Conservation (phyloP, 2,888 invertebrate species). For the Lycophotia porphyrea region DNA sequence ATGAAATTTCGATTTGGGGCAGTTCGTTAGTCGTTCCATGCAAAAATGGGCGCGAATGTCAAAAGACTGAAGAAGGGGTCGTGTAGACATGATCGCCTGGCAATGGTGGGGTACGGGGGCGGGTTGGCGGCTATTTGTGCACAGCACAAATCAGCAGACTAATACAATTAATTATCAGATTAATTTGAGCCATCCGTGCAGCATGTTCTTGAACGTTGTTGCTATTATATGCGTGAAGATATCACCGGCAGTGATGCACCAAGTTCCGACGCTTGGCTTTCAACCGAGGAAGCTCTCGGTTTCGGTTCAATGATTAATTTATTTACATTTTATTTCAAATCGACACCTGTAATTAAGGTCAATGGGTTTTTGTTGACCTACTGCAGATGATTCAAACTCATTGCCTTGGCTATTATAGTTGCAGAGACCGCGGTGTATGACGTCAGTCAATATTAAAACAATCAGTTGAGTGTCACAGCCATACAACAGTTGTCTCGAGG, state of each 20-base stretch:
- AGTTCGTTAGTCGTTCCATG: constrained; percentile 88
- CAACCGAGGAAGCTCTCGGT: constrained; percentile 66
- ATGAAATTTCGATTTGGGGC: constrained; percentile 78
- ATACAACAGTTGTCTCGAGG: constrained; percentile 69
- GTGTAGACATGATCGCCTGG: constrained; percentile 76
- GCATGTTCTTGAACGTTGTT: constrained; percentile 82
- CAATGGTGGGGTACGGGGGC: constrained; percentile 78
- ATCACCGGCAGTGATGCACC: constrained; percentile 72
- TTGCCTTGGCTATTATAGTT: constrained; percentile 64
- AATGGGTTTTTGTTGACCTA: constrained; percentile 54
- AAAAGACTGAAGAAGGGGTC: constrained; percentile 89
- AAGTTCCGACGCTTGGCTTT: constrained; percentile 72
- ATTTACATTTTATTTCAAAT: constrained; percentile 51
- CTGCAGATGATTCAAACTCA: constrained; percentile 46
- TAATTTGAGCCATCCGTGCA: constrained; percentile 88
- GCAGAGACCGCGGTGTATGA: constrained; percentile 50
- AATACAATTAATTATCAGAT: constrained; percentile 90
- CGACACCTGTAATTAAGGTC: constrained; percentile 61
- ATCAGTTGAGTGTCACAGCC: constrained; percentile 69
- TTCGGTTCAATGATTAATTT: constrained; percentile 57
- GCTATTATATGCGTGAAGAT: constrained; percentile 77
- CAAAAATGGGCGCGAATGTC: constrained; percentile 90
- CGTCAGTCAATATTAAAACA: constrained; percentile 65
- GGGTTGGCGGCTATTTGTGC: constrained; percentile 86
- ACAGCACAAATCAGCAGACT: constrained; percentile 89